Base-by-base conservation (phyloP, 2,113 vertebrate genomes). In the Anolis sagrei region DNA sequence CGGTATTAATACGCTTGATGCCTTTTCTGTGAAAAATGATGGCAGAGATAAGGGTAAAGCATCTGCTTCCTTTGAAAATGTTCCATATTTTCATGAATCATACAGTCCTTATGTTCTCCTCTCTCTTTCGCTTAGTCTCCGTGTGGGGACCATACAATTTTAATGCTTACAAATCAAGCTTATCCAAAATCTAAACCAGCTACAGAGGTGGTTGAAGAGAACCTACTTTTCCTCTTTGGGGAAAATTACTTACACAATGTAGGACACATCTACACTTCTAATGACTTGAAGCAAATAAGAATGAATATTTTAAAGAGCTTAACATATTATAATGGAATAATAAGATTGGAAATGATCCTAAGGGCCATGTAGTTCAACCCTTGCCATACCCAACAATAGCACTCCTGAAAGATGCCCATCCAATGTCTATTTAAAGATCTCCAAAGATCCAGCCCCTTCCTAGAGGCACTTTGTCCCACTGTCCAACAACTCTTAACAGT, bases 121-220 rank as follows among this genome's bases (percentile, higher is more conserved):
- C 19, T 21, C 16, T 29, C 29, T 32, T 7, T 76, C 49, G 7
- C 32, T 1, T 66, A 44, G 61, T 79, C 0, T 0, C 0, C 72
- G 61, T 75, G 86, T 78, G 89, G 86, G 48, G 91, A 89, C 79
- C 49, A 81, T 89, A 94, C 92, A 92, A 68, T 85, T 95, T 87
- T 95, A 90, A 93, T 72, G 89, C 85, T 90, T 85, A 84, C 87
- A 73, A 76, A 89, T 95, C 93, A 96, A 94, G 68, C 0, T 44
- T 70, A 61, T 81, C 25, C 79, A 88, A 89, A 92, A 85, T 49
- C 82, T 79, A 85, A 93, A 79, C 3, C 68, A 70, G 78, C n/a
- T 90, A 89, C 62, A 90, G 89, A 72, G 89, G 11, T 75, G n/a
- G 91, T 66, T 66, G 85, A 73, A 88, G 91, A 73, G 32, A 86